Evolutionary conservation across 2,113 vertebrate genomes (phyloP).

Genomic region (Corythoichthys haematopterus): DNA sequence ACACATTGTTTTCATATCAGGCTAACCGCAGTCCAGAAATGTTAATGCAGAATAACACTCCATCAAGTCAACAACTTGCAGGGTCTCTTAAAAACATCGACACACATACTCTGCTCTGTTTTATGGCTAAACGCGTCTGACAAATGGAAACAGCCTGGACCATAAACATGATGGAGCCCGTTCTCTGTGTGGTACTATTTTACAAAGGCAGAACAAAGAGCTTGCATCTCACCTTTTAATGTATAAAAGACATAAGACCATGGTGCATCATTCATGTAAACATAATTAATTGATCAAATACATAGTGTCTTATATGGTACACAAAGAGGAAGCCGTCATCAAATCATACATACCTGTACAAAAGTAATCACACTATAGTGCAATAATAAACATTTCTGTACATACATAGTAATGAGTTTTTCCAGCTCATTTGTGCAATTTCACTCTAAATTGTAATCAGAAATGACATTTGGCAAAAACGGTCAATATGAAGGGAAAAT

Average conservation of each 20-base stretch:
- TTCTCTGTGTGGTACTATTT: constrained; percentile 1
- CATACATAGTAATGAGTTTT: neutral
- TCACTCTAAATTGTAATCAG: neutral
- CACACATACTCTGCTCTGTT: constrained; percentile 26
- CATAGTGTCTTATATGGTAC: neutral
- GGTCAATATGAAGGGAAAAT: neutral
- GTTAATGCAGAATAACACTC: constrained; percentile 11
- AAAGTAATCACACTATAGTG: constrained; percentile 1
- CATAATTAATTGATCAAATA: constrained; percentile 24
- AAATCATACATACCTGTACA: neutral
- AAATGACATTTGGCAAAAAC: neutral
- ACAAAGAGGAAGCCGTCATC: neutral
- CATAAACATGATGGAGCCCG: constrained; percentile 29
- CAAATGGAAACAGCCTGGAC: constrained; percentile 24
- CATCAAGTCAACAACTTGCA: constrained; percentile 3
- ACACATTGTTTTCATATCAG: constrained; percentile 25
- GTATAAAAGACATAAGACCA: neutral
- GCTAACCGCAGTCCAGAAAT: constrained; percentile 10
- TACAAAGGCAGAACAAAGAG: neutral
- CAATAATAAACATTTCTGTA: neutral
- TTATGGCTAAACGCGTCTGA: constrained; percentile 30
- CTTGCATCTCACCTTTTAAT: neutral
- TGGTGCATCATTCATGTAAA: neutral
- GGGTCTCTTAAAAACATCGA: constrained; percentile 18
- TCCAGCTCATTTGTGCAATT: neutral